phyloP scores from a whole-genome alignment of 2,113 vertebrate species.

The Peromyscus polionotus region DNA sequence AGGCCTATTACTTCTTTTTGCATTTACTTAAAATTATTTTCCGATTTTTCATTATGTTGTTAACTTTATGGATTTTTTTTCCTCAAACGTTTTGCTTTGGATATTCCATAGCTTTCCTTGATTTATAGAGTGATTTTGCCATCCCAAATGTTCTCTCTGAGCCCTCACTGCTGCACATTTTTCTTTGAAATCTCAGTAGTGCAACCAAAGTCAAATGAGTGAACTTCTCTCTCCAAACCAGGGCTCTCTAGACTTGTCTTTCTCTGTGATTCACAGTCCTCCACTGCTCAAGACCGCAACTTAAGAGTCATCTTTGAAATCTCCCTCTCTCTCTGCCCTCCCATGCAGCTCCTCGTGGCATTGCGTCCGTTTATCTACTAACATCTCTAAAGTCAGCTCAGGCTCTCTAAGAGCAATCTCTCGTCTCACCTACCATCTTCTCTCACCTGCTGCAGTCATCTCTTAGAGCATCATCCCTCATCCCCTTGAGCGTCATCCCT shows the following conservation, averaged over 20 bases:
- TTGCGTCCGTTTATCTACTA: background rate
- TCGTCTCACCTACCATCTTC: background rate
- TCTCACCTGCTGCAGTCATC: background rate
- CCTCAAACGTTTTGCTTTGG: background rate
- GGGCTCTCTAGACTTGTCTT: slow-evolving; percentile 24
- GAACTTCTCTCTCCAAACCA: background rate
- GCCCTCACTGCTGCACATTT: background rate
- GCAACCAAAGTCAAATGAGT: background rate
- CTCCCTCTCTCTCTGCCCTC: background rate
- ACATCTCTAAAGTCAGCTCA: background rate
- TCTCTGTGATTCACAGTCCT: background rate
- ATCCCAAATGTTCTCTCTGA: background rate
- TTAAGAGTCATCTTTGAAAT: background rate
- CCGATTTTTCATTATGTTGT: background rate
- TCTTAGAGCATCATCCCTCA: background rate
- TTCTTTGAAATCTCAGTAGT: slow-evolving; percentile 42
- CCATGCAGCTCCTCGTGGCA: background rate
- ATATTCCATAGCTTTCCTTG: slow-evolving; percentile 12
- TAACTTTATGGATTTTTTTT: background rate
- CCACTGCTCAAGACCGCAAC: background rate
- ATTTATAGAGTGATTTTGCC: slow-evolving; percentile 7
- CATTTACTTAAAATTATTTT: background rate
- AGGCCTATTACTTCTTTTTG: background rate
- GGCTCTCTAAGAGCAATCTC: background rate
- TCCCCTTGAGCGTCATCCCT: background rate